Evolutionary conservation across 2,888 invertebrate species (phyloP), one percentile per base, ranked within the genome.

Genomic region (Strigamia crassipes): DNA sequence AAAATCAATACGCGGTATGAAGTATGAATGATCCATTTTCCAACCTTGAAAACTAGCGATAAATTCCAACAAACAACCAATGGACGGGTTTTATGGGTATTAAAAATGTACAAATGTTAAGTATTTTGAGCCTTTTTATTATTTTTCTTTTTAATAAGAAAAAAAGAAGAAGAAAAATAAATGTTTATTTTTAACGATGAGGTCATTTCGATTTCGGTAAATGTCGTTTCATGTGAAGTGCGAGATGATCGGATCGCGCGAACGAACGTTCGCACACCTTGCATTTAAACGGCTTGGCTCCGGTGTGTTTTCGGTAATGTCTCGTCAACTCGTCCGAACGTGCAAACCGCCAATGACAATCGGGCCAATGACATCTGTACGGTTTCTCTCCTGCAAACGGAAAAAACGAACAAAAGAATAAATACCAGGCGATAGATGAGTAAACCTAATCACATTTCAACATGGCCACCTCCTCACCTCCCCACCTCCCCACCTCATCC

Each of bases 201-300:
- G 21, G 73, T 78, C 81, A 82, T 81, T 83, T 83, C 84, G 93
- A 91, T 90, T 97, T 97, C 85, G 97, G 97, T 87, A 96, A 91
- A 89, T 91, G 91, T 34, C 91, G 87, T 86, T 90, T 90, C 89
- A 90, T 90, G 87, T 91, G 91, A 42, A 91, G 88, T 13, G 91
- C 91, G 79, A 91, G 86, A 85, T 91, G 91, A 85, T 91, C 91
- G n/a, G 90, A 90, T 2, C 91, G 87, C 51, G 91, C 90, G 85
- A 91, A 91, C 83, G 89, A 89, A 46, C 91, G 87, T 78, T 91
- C 90, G 85, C 91, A 91, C 46, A 90, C 90, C 85, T 88, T 88
- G 86, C 91, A 91, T 84, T 89, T 88, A 88, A 91, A 91, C 6
- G 91, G 91, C 85, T 91, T 91, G 84, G 90, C 90, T 12, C 91